Conservation (phyloP, 2,113 vertebrate species). For the Clarias batrachus region DNA sequence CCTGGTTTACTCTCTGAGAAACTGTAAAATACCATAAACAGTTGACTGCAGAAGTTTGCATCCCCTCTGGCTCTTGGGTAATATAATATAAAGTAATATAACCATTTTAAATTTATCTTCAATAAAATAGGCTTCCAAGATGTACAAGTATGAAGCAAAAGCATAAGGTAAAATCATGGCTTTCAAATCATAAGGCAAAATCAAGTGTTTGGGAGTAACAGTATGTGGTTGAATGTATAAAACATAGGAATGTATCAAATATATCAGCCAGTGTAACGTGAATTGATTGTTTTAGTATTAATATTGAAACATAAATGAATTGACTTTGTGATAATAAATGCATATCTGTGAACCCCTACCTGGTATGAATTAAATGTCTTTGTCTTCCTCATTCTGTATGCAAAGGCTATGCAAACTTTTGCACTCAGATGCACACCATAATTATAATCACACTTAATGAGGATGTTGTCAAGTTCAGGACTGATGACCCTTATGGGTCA, state of each 20-base stretch:
- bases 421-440: background rate
- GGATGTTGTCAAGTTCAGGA: conserved; percentile 20
- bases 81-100: too few species aligned
- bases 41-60: background rate
- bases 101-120: background rate
- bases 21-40: background rate
- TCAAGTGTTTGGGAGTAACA: background rate
- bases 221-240: background rate
- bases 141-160: background rate
- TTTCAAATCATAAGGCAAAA: background rate
- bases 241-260: too few species aligned
- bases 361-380: background rate
- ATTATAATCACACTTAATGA: conserved; percentile 29
- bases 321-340: background rate
- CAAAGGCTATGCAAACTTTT: background rate
- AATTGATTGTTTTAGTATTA: background rate
- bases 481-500: conserved; percentile 10
- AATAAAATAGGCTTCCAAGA: background rate
- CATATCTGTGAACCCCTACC: background rate
- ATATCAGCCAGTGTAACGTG: background rate
- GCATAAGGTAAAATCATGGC: background rate
- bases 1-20: background rate
- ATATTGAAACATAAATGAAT: background rate
- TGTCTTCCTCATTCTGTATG: background rate
- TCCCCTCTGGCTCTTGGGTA: background rate